These are phyloP conservation scores for Grallaria varia DNA, from an alignment of 2,113 vertebrate species.

Conservation along the genomic window DNA sequence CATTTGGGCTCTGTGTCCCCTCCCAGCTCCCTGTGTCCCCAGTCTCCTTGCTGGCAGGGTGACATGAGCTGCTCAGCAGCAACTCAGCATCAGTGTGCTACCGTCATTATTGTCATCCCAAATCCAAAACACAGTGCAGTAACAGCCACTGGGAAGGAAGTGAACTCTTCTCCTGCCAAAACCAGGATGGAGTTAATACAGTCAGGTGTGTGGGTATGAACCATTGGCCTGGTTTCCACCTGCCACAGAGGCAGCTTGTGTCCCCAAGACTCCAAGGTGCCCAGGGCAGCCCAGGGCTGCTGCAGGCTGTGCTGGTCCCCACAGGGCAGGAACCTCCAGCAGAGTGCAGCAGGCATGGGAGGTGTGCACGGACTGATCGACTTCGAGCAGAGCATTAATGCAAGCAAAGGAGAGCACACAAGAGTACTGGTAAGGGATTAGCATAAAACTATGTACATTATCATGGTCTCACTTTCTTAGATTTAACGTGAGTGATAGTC, in stretches of 20 bases:
- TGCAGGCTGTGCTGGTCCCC: background rate
- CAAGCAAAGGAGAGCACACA: background rate
- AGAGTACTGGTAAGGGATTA: background rate
- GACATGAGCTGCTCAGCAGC: background rate
- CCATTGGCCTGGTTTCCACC: background rate
- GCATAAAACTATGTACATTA: background rate
- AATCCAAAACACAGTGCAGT: background rate
- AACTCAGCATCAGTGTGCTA: background rate
- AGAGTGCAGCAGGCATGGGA: background rate
- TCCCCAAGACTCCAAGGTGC: background rate
- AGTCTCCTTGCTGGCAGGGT: background rate
- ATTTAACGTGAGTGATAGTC: background rate
- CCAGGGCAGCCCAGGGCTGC: background rate
- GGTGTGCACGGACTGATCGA: background rate
- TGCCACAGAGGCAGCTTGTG: background rate
- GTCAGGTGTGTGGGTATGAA: background rate
- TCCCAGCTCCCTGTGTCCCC: rapidly evolving
- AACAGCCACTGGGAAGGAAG: background rate
- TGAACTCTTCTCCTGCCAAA: background rate
- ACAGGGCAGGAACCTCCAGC: background rate
- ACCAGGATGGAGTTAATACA: background rate
- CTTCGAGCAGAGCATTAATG: background rate
- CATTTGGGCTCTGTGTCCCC: background rate
- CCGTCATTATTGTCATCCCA: background rate
- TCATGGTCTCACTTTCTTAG: background rate